Percentiles rank a stretch among this genome's conserved stretches.
These are phyloP conservation scores for Mya arenaria DNA, from an alignment of 1,140 invertebrate species.

Conservation along the genomic window DNA sequence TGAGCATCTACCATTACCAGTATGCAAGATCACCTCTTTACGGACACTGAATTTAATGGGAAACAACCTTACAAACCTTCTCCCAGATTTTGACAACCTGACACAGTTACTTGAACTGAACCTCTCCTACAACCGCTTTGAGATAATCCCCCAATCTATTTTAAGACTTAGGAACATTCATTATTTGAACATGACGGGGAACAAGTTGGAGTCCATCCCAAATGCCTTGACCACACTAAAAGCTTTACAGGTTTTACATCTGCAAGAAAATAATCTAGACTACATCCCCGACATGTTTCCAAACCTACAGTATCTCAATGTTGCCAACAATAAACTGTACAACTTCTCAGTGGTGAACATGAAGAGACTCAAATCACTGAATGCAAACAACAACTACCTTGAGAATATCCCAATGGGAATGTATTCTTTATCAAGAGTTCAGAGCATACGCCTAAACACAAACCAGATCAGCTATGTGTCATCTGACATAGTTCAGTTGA, in stretches of 20 bases:
- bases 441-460: conserved; percentile 67
- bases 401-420: conserved; percentile 72
- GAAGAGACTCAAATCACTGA: conserved; percentile 69
- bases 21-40: conserved; percentile 71
- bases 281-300: conserved; percentile 66
- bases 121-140: conserved; percentile 70
- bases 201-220: conserved; percentile 69
- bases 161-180: conserved; percentile 60
- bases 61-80: conserved; percentile 70
- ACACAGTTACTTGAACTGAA: conserved; percentile 73
- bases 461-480: conserved; percentile 73
- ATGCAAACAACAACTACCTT: conserved; percentile 73
- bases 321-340: conserved; percentile 71
- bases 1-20: conserved; percentile 74
- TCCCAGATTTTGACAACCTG: conserved; percentile 73
- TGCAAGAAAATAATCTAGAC: conserved; percentile 71
- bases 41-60: conserved; percentile 67
- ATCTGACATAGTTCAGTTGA: conserved; percentile 71
- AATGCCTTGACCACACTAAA: conserved; percentile 62
- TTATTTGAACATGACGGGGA: conserved; percentile 73
- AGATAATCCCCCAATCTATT: conserved; percentile 61
- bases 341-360: conserved; percentile 73
- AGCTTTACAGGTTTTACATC: conserved; percentile 70
- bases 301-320: conserved; percentile 73
- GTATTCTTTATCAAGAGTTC: conserved; percentile 65